Base-by-base conservation (phyloP, 2,113 vertebrate genomes). In the Callaeas wilsoni region DNA sequence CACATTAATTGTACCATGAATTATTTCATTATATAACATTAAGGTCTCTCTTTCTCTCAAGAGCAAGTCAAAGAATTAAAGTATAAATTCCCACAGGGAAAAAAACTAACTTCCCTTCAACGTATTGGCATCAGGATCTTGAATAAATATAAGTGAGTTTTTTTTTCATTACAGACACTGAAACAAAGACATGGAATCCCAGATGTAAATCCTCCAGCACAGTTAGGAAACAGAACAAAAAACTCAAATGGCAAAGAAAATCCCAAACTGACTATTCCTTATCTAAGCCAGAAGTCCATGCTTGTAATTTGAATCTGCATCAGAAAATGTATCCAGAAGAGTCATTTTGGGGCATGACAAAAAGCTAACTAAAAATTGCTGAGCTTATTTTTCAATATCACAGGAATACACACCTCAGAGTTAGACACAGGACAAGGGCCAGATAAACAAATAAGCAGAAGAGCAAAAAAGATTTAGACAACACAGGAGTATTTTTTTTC, bases 1-100 rank as follows among this genome's bases (percentile, higher is more conserved):
- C 94, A 87, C 90, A 97, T 96, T 98, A 98, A 97, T 96, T 97
- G 95, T 96, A 96, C 87, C 89, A 78, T 87, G 95, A 97, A 96
- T 94, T 93, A 95, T 97, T 98, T 97, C 80, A 94, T 97, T 97
- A 97, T 84, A 92, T 95, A 92, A 96, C 67, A 92, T 84, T 88
- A 32, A 95, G 91, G 86, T 94, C 82, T 92, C 89, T 97, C 92
- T 84, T 78, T 80, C 78, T 88, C 88, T 83, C 60, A 94, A 96
- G 81, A 95, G 87, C 62, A 77, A 82, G 55, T 84, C 35, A 47
- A 87, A 93, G 67, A 94, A 94, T 91, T 89, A 88, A 81, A 95
- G 87, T 85, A 42, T 69, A 52, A 94, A 93, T 30, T 79, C 91
- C 89, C 82, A 25, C 1, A 6, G 25, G 78, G n/a, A 44, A 87